Conservation (phyloP, 2,113 vertebrate species). For the Panurus biarmicus region DNA sequence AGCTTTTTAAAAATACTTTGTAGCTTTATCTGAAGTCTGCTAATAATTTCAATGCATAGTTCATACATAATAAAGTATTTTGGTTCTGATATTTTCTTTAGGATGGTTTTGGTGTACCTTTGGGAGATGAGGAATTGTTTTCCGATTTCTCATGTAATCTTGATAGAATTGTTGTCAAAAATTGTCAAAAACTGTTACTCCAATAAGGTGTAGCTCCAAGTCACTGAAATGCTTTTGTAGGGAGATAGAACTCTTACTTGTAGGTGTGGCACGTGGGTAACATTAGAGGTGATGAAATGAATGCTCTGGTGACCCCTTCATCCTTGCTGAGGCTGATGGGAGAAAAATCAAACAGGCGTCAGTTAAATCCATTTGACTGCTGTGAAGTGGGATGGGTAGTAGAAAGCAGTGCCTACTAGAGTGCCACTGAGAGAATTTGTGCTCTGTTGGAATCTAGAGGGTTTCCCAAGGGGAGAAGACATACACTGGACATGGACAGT, state of each 20-base stretch:
- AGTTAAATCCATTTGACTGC: background rate
- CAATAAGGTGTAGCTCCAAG: background rate
- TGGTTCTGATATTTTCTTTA: background rate
- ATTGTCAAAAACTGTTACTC: background rate
- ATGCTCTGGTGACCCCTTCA: background rate
- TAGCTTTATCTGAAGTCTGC: background rate
- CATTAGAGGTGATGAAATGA: background rate
- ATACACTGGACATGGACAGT: background rate
- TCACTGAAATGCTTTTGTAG: background rate
- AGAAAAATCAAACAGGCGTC: background rate
- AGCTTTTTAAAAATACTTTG: background rate
- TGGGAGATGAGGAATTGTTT: background rate
- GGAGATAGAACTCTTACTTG: background rate
- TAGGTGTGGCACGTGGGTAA: fast-evolving
- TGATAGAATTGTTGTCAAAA: background rate
- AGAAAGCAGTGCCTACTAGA: background rate
- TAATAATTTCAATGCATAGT: background rate
- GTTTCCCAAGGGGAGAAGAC: background rate
- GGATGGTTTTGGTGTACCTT: background rate
- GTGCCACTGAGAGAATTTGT: too few species aligned
- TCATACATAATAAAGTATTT: background rate
- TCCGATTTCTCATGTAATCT: background rate
- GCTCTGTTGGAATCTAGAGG: background rate
- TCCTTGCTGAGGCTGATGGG: background rate
- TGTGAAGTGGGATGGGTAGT: background rate